Evolutionary conservation across 2,113 vertebrate genomes (phyloP).

Genomic region (Tachysurus vachellii): DNA sequence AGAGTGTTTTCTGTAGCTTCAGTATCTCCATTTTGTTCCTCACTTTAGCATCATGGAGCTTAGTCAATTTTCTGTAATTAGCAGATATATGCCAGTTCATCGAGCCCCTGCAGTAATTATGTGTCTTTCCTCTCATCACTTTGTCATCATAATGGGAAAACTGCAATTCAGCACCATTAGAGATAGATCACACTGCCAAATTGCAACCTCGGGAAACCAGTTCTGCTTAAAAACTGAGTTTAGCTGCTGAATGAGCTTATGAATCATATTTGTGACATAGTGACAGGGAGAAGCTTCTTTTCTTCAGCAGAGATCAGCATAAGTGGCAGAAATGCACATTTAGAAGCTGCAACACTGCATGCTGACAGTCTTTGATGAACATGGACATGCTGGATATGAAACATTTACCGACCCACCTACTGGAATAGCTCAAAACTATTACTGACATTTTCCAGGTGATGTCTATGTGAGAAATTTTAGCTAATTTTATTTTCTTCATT

Average conservation of each 20-base stretch:
- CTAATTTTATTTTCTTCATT: background rate
- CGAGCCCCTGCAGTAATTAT: constrained; percentile 7
- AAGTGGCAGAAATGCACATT: background rate
- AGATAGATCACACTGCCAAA: background rate
- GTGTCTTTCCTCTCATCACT: background rate
- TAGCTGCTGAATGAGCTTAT: constrained; percentile 37
- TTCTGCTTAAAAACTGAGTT: background rate
- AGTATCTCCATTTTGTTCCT: background rate
- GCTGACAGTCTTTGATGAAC: constrained; percentile 24
- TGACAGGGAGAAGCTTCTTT: constrained; percentile 20
- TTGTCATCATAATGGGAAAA: constrained; percentile 33
- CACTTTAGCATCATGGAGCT: background rate
- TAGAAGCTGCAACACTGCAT: background rate
- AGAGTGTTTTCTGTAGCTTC: background rate
- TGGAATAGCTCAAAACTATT: background rate
- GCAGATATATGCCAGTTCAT: constrained; percentile 8
- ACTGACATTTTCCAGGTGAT: background rate
- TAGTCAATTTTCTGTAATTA: constrained; percentile 38
- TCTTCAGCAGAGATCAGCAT: constrained; percentile 19
- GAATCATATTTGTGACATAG: constrained; percentile 28
- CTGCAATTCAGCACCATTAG: constrained; percentile 38
- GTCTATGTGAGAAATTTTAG: background rate
- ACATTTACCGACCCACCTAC: background rate
- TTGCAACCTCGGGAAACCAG: constrained; percentile 14
- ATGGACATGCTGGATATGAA: constrained; percentile 11